These are phyloP conservation scores for Drosophila neonasuta DNA, from an alignment of 2,888 invertebrate genomes.

Conservation along the genomic window DNA sequence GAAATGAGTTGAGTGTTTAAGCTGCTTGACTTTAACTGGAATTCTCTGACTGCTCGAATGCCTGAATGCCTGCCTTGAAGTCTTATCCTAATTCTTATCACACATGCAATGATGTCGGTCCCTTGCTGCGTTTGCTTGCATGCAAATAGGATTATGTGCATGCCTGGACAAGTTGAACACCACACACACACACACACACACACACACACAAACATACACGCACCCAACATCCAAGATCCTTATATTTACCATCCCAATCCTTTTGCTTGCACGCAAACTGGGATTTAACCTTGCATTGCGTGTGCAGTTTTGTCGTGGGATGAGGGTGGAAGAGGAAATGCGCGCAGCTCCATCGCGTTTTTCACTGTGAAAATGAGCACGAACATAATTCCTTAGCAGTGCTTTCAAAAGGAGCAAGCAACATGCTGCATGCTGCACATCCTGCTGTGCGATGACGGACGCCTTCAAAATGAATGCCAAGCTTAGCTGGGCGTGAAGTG, in stretches of 20 bases:
- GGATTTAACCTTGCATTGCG: constrained; percentile 44
- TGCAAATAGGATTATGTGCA: constrained; percentile 74
- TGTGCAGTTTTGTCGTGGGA: constrained; percentile 15
- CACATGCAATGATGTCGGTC: constrained; percentile 56
- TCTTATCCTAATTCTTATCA: constrained; percentile 64
- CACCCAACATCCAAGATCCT: too few species aligned
- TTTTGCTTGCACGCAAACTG: neutral
- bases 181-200: neutral
- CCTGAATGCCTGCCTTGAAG: constrained; percentile 10
- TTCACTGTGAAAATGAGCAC: constrained; percentile 49
- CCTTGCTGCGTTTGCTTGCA: constrained; percentile 51
- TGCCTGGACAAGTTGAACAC: constrained; percentile 26
- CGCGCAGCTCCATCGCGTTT: constrained; percentile 25
- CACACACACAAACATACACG: neutral
- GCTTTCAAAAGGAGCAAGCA: constrained; percentile 34
- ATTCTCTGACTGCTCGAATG: constrained; percentile 42
- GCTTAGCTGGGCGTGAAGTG: constrained; percentile 72
- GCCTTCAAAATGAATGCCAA: constrained; percentile 54
- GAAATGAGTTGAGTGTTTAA: constrained; percentile 41
- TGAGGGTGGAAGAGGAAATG: constrained; percentile 6
- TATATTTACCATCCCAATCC: neutral
- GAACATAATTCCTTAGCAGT: constrained; percentile 69
- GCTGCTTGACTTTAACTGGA: constrained; percentile 48
- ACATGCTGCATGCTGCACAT: constrained; percentile 43
- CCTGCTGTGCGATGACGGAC: constrained; percentile 54